Percentiles rank a stretch among this genome's conserved stretches.
Evolutionary conservation across 2,888 invertebrate genomes (phyloP).

Genomic region (Morpho helenor): DNA sequence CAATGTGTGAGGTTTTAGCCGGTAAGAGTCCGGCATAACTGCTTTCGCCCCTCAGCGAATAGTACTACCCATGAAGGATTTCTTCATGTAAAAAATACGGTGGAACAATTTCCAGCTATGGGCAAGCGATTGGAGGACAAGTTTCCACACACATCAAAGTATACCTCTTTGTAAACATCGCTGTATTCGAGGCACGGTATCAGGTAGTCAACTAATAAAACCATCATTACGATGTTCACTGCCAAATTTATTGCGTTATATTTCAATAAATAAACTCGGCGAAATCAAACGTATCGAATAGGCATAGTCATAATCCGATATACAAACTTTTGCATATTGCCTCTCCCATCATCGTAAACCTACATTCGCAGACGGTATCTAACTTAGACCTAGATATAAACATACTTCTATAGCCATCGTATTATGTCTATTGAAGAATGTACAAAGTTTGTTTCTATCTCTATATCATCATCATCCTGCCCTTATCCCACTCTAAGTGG

Average conservation of each 20-base stretch:
- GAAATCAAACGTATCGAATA: constrained; percentile 32
- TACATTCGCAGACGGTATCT: constrained; percentile 22
- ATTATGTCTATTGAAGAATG: too few relatives aligned
- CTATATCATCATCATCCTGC: too few relatives aligned
- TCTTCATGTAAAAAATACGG: not conserved
- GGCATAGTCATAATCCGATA: constrained; percentile 31
- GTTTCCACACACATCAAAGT: constrained; percentile 6
- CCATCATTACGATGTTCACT: constrained; percentile 26
- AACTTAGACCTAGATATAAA: constrained; percentile 3
- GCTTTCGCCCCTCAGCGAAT: too few relatives aligned
- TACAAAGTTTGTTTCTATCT: too few relatives aligned
- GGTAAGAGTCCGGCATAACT: too few relatives aligned
- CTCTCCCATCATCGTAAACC: constrained; percentile 25
- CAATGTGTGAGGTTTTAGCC: too few relatives aligned
- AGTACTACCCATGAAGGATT: too few relatives aligned
- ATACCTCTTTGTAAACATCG: constrained; percentile 9
- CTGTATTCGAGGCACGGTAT: constrained; percentile 13
- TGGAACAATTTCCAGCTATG: too few relatives aligned
- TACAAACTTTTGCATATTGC: constrained; percentile 33
- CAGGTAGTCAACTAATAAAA: constrained; percentile 28
- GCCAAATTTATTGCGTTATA: constrained; percentile 28
- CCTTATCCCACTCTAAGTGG: too few relatives aligned
- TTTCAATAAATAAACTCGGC: constrained; percentile 32
- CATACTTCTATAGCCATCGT: too few relatives aligned
- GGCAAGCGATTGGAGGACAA: not conserved